phyloP scores from a whole-genome alignment of 2,113 vertebrate species.

The Junco hyemalis region DNA sequence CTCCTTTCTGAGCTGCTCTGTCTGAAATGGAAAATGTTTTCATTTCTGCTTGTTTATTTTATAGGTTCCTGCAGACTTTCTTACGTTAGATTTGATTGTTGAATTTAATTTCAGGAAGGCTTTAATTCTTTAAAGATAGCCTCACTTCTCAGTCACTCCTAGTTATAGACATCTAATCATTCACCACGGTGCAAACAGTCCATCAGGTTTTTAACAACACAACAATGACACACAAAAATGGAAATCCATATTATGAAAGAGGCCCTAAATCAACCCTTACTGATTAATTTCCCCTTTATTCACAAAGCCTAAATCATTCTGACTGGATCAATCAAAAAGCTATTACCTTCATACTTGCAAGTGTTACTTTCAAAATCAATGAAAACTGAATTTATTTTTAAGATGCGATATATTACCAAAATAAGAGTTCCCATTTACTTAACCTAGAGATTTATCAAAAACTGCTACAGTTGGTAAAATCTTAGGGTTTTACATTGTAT shows the following conservation, averaged over 20 bases:
- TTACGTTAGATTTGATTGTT: not conserved
- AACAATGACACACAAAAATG: constrained; percentile 74
- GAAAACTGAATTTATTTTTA: constrained; percentile 78
- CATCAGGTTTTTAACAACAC: constrained; percentile 70
- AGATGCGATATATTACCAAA: constrained; percentile 74
- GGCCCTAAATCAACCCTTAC: constrained; percentile 71
- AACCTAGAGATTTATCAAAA: constrained; percentile 64
- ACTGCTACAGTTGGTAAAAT: constrained; percentile 15
- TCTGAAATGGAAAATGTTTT: not conserved
- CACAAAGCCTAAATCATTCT: constrained; percentile 73
- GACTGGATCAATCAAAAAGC: constrained; percentile 84
- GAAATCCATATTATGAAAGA: constrained; percentile 76
- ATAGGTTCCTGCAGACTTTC: not conserved
- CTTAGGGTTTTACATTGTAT: not conserved
- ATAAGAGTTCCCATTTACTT: constrained; percentile 74
- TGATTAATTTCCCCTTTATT: constrained; percentile 78
- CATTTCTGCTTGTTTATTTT: not conserved
- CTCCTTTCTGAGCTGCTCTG: not conserved
- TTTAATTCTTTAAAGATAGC: constrained; percentile 49
- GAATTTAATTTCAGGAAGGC: constrained; percentile 56
- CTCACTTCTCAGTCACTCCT: constrained; percentile 36
- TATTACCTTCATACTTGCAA: constrained; percentile 81
- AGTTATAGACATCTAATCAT: constrained; percentile 62
- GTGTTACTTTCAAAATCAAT: constrained; percentile 82
- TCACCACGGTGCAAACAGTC: constrained; percentile 50